phyloP scores from a whole-genome alignment of 2,113 vertebrate genomes.

The Notechis scutatus region DNA sequence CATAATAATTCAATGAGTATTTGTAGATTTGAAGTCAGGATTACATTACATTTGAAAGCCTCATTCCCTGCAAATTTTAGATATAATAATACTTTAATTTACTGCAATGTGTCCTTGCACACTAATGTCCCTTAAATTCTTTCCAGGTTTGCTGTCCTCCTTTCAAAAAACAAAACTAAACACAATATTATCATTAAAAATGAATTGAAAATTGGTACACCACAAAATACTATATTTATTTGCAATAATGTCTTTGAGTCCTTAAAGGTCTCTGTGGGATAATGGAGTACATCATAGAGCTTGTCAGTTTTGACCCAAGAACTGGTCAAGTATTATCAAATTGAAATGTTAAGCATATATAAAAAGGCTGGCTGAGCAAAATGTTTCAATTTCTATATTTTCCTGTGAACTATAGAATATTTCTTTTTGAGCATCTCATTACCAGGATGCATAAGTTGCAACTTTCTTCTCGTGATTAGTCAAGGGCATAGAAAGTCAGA shows the following conservation, averaged over 20 bases:
- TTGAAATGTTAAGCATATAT: constrained; percentile 20
- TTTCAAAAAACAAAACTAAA: not conserved
- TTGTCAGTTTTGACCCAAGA: constrained; percentile 5
- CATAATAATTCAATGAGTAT: not conserved
- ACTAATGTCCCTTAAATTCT: not conserved
- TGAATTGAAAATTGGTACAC: not conserved
- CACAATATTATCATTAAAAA: not conserved
- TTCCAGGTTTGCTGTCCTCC: not conserved
- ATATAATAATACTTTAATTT: not conserved
- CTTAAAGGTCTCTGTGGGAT: not conserved
- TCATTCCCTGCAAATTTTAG: not conserved
- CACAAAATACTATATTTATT: not conserved
- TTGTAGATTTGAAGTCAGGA: constrained; percentile 4
- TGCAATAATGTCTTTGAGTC: not conserved
- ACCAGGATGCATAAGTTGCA: constrained; percentile 50
- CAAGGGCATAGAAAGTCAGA: constrained; percentile 62
- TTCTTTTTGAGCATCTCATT: constrained; percentile 50
- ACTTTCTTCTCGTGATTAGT: constrained; percentile 56
- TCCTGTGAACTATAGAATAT: constrained; percentile 19
- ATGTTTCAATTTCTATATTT: not conserved
- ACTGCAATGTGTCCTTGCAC: not conserved
- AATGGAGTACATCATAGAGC: not conserved
- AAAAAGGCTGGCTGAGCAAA: constrained; percentile 28
- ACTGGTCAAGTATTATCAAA: constrained; percentile 13
- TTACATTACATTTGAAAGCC: not conserved